Evolutionary conservation across 2,113 vertebrate species (phyloP), one percentile per base, ranked within the genome.

Genomic region (Melozone crissalis): DNA sequence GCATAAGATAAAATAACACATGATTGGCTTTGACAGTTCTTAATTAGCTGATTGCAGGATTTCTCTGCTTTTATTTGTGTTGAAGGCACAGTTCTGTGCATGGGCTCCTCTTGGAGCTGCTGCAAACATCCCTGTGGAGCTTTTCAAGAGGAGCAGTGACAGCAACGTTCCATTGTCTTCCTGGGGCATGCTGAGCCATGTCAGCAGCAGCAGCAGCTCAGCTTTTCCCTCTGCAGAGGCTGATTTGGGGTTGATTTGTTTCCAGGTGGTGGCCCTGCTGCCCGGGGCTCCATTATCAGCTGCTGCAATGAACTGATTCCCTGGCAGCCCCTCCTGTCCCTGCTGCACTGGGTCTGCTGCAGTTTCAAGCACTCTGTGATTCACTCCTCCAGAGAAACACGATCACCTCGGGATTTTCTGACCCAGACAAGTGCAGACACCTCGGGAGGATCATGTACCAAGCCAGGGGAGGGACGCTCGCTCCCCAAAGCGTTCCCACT

Each of bases 401-500:
- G 57, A 73, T 43, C 1, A 3, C 5, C 28, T 13, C 6, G 33
- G 55, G 7, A 2, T 46, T 85, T 90, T 33, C 74, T 67, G 44
- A 55, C 22, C 57, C 66, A 35, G 54, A n/a, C 28, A 31, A 81
- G 65, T 26, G 57, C 57, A 13, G 39, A 47, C 51, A 58, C 13
- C 52, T 37, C 0, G 24, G 19, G 63, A 35, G 65, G 81, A 51
- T 59, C 15, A 1, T 3, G 35, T 35, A 13, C 44, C 57, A 11
- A 26, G 72, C 5, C 2, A 2, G 0, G n/a, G 83, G 30, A 69
- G 68, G 2, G 44, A 47, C 0, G 2, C 84, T 75, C 0, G 2
- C 84, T 75, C 1, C 6, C 17, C 28, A 15, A 6, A 22, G 49
- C 7, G 0, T 31, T 28, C 51, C 35, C 17, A 0, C 12, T 37